Percentiles rank a stretch among this genome's conserved stretches.
Evolutionary conservation across 2,113 vertebrate species (phyloP).

Genomic region (Cervus canadensis): DNA sequence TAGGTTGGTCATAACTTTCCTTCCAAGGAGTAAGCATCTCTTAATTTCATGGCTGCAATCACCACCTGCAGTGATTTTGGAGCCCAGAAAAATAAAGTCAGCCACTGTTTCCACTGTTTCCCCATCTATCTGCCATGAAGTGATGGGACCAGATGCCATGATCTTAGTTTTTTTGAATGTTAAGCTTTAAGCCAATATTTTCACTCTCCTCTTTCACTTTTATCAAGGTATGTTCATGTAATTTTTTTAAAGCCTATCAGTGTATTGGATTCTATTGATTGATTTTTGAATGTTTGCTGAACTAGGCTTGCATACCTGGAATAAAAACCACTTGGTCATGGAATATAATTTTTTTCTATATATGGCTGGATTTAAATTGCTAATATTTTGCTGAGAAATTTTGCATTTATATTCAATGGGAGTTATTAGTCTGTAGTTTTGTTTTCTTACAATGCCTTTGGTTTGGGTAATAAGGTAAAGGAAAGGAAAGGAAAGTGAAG

Average conservation of each 20-base stretch:
- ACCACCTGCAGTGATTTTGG: neutral
- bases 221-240: neutral
- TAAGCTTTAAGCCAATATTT: neutral
- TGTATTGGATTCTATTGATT: neutral
- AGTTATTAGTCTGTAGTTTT: neutral
- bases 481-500: neutral
- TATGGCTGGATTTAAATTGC: neutral
- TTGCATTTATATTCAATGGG: neutral
- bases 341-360: neutral
- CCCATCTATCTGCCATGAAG: neutral
- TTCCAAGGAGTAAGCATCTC: neutral
- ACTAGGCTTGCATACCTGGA: neutral
- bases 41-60: neutral
- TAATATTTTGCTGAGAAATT: neutral
- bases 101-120: neutral
- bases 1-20: neutral
- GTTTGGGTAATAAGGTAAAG: neutral
- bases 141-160: fast-evolving
- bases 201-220: neutral
- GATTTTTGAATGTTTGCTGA: neutral
- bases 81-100: neutral
- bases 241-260: neutral
- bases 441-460: neutral
- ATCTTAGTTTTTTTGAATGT: neutral
- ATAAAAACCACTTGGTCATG: neutral